Evolutionary conservation across 2,797 vertebrate species (phyloP), one percentile per base, ranked within the genome.

Genomic region (Alcedo quadribrachys): DNA sequence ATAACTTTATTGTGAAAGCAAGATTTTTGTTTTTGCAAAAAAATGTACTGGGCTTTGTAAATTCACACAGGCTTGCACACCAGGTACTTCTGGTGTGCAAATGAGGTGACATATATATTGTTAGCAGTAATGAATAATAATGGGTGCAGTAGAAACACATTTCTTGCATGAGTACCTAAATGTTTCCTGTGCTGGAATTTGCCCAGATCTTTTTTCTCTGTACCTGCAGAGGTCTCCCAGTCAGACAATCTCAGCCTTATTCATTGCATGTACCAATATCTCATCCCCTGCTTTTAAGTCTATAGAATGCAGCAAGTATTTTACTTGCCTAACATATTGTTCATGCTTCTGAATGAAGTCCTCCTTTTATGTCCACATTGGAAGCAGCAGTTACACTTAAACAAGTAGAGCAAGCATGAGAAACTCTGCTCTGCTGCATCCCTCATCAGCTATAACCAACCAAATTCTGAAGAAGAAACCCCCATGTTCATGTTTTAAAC

Each of bases 81-180:
- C 25, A 81, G 43, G 40, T 89, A 33, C 35, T 91, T 91, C 58
- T 75, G 32, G 75, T 91, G 62, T 92, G 91, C 75, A 92, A 86
- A 87, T 53, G 61, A 55, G 30, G 33, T 60, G 55, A 71, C 45
- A 68, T 1, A 0, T 11, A 21, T 73, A 48, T 89, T 85, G 22
- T 86, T 89, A 92, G 37, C 62, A 66, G 63, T 46, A 79, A 70
- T 30, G 18, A 84, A 73, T 58, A 81, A 54, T 61, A 80, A 75
- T 0, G 2, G 53, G 15, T n/a, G 55, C 55, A 33, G 63, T 30
- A 89, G 71, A 75, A 75, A 7, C 60, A 66, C 35, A 57, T 70
- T 89, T 87, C 63, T 92, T 92, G 62, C 48, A 30, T 51, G 61
- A 58, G 14, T 53, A 67, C 89, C 69, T 93, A 60, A 89, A 37